Base-by-base conservation (phyloP, 2,797 vertebrate species). In the Enteromius unitaeniatus region DNA sequence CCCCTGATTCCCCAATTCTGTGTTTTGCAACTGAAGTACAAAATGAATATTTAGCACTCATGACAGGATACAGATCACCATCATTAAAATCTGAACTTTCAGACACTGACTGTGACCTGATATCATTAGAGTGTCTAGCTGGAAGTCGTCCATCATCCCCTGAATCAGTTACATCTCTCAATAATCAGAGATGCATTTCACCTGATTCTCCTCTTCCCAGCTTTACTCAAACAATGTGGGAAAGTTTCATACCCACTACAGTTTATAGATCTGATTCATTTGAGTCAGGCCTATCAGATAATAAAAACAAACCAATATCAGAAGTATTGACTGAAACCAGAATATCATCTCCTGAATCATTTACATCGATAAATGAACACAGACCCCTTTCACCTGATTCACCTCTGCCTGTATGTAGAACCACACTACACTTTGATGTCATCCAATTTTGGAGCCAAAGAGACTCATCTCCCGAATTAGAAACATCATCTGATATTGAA, bases 141-240 rank as follows among this genome's bases (percentile, higher is more conserved):
- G 87, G 74, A 80, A 77, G 37, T 81, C 85, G 75, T 15, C 81
- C 78, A 21, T 87, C 80, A 62, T 88, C 85, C 28, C 85, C 88
- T 65, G 85, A 88, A 73, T 89, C 89, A 70, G 26, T 80, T 17
- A 75, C 31, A 34, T 91, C 90, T 68, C 10, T 82, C 47, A 88
- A 84, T 81, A 85, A 87, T 40, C 45, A 86, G 53, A 88, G 76
- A 23, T 31, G 53, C 64, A 87, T 90, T 0, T 90, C 89, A 2
- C 87, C 91, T 69, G 93, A 93, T 74, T 93, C 92, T 80, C 91
- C 92, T 37, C 37, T 93, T 60, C 91, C 91, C 47, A 88, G 88
- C 11, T 92, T 92, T 88, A 80, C 51, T 84, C 83, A 31, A 23
- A 85, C 74, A 83, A 70, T 86, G 40, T 68, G 75, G 85, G 87